A percentile compares a stretch with the other conserved stretches of the same genome.
Evolutionary conservation across 2,888 invertebrate genomes (phyloP).

Genomic region (Macropis europaea): DNA sequence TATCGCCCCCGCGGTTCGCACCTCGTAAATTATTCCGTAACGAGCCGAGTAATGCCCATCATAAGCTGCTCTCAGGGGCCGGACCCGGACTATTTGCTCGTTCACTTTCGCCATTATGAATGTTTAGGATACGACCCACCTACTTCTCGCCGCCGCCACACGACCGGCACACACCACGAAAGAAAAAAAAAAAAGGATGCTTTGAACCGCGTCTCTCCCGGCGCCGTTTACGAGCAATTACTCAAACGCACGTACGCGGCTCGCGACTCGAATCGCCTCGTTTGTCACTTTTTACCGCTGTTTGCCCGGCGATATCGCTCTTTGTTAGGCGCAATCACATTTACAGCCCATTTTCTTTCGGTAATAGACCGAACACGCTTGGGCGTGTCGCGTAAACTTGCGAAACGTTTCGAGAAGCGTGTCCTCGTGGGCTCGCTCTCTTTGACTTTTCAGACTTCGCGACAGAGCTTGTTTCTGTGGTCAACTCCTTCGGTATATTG

Average conservation of each 20-base stretch:
- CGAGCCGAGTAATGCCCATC: constrained; percentile 79
- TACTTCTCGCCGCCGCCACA: too few relatives aligned
- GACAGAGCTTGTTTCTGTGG: too few relatives aligned
- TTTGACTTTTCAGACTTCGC: too few relatives aligned
- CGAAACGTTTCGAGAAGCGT: too few relatives aligned
- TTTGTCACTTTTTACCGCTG: neutral
- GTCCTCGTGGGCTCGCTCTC: too few relatives aligned
- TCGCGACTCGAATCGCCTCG: neutral
- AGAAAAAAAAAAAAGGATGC: constrained; percentile 34
- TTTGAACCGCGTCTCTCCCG: neutral
- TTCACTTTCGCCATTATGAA: constrained; percentile 65
- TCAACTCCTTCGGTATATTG: too few relatives aligned
- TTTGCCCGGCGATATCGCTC: neutral
- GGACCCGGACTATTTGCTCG: constrained; percentile 69
- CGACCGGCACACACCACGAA: constrained; percentile 5
- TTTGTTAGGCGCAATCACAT: neutral
- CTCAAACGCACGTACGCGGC: neutral
- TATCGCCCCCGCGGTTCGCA: constrained; percentile 80
- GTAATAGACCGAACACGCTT: too few relatives aligned
- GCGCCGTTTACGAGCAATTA: constrained; percentile 6
- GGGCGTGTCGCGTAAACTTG: too few relatives aligned
- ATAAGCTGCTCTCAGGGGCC: constrained; percentile 75
- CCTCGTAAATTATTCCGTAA: constrained; percentile 80
- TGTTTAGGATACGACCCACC: constrained; percentile 66
- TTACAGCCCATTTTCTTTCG: neutral